Percentiles rank a stretch among this genome's conserved stretches.
These are phyloP conservation scores for Zosterops pallidus DNA, from an alignment of 2,113 vertebrate genomes.

Conservation along the genomic window DNA sequence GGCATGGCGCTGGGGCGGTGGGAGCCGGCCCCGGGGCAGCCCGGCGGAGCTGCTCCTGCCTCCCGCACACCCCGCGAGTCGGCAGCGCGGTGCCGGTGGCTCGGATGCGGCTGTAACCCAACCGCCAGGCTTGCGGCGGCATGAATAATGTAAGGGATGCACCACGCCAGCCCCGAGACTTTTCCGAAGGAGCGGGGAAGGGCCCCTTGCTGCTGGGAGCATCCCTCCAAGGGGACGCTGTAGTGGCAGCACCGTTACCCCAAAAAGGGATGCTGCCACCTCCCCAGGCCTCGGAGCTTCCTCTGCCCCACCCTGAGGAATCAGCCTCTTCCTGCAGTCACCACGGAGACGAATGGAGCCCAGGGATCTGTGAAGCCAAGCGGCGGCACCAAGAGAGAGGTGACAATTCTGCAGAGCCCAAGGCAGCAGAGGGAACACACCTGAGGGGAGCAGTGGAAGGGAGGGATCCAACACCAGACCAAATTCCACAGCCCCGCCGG, in stretches of 20 bases:
- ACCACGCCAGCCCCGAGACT: conserved; percentile 79
- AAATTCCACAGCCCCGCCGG: background rate
- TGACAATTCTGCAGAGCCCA: background rate
- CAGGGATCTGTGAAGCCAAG: background rate
- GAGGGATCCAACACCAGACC: background rate
- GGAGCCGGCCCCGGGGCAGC: background rate
- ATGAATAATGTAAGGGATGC: conserved; percentile 90
- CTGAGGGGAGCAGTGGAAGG: fast-evolving
- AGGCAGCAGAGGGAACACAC: fast-evolving
- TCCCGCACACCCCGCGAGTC: background rate
- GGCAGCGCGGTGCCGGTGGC: conserved; percentile 68
- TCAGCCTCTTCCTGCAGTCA: background rate
- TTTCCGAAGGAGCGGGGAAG: conserved; percentile 72
- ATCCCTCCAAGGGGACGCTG: fast-evolving
- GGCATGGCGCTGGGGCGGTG: background rate
- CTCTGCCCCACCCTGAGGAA: background rate
- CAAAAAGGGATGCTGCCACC: background rate
- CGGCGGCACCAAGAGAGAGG: background rate
- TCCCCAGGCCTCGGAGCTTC: fast-evolving
- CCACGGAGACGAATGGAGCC: background rate
- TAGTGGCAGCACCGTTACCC: fast-evolving
- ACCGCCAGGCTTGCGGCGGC: conserved; percentile 75
- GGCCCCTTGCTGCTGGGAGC: background rate
- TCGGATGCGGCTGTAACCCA: conserved; percentile 82
- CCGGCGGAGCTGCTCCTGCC: background rate